Percentiles rank a stretch among this genome's conserved stretches.
Evolutionary conservation across 2,113 vertebrate species (phyloP).

Genomic region (Myotis lucifugus): DNA sequence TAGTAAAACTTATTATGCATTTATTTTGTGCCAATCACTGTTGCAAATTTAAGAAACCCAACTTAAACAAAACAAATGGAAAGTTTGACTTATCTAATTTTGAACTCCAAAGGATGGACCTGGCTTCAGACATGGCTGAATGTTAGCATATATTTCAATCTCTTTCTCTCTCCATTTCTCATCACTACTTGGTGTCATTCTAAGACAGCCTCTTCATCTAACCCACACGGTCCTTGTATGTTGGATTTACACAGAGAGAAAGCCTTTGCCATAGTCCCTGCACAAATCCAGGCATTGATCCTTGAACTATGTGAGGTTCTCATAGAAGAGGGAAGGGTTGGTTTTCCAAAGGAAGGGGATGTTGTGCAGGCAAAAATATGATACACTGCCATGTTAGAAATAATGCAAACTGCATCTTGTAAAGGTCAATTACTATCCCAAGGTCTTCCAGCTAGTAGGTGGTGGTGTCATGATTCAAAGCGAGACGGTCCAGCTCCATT

Average conservation of each 20-base stretch:
- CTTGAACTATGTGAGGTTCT: not conserved
- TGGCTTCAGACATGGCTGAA: not conserved
- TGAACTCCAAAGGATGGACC: not conserved
- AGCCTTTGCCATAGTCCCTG: not conserved
- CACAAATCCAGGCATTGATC: not conserved
- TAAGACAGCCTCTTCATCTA: not conserved
- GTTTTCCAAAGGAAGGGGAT: not conserved
- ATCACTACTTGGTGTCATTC: not conserved
- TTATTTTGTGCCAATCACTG: not conserved
- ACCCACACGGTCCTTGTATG: not conserved
- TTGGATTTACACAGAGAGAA: not conserved
- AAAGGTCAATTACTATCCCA: not conserved
- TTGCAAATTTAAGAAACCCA: not conserved
- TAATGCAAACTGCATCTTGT: not conserved
- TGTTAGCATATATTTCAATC: not conserved
- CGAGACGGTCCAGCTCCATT: not conserved
- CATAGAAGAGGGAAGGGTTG: not conserved
- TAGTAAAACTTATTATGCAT: not conserved
- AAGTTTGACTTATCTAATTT: not conserved
- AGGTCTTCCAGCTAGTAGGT: not conserved
- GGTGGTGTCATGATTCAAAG: not conserved
- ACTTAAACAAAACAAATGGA: not conserved
- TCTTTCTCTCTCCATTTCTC: not conserved
- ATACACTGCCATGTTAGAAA: not conserved
- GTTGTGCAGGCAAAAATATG: not conserved